Evolutionary conservation across 2,113 vertebrate species (phyloP).

Genomic region (Xenopus borealis): DNA sequence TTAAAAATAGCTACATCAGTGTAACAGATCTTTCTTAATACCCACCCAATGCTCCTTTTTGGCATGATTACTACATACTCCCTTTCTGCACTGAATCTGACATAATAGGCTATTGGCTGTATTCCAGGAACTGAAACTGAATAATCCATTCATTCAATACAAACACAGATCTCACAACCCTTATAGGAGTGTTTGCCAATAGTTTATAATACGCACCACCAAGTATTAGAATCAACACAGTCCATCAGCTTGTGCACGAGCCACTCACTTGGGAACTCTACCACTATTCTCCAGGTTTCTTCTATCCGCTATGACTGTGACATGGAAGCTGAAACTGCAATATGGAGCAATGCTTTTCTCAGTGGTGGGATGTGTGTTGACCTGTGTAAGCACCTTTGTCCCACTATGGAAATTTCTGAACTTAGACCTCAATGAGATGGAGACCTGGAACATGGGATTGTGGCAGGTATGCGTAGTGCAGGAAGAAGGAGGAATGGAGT

Average conservation of each 20-base stretch:
- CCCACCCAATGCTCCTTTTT: constrained; percentile 10
- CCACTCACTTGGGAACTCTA: constrained; percentile 31
- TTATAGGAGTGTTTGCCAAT: constrained; percentile 21
- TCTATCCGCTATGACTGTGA: constrained; percentile 55
- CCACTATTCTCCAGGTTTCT: background rate
- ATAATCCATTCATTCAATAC: constrained; percentile 33
- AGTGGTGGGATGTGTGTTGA: constrained; percentile 79
- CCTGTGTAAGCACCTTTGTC: constrained; percentile 79
- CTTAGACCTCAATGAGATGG: constrained; percentile 84
- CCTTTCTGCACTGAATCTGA: constrained; percentile 22
- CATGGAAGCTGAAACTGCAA: constrained; percentile 61
- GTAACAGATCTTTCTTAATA: background rate
- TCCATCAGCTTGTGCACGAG: constrained; percentile 46
- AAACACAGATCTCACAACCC: constrained; percentile 20
- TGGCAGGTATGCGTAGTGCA: constrained; percentile 88
- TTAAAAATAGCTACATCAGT: constrained; percentile 15
- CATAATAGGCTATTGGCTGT: constrained; percentile 31
- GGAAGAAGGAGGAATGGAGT: constrained; percentile 85
- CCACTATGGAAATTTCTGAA: constrained; percentile 93
- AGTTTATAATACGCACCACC: constrained; percentile 18
- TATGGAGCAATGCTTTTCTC: constrained; percentile 75
- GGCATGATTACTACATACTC: background rate
- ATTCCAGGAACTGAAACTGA: constrained; percentile 37
- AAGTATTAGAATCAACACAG: constrained; percentile 38
- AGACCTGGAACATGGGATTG: constrained; percentile 87